phyloP scores from a whole-genome alignment of 2,113 vertebrate species.

The Vulpes lagopus region DNA sequence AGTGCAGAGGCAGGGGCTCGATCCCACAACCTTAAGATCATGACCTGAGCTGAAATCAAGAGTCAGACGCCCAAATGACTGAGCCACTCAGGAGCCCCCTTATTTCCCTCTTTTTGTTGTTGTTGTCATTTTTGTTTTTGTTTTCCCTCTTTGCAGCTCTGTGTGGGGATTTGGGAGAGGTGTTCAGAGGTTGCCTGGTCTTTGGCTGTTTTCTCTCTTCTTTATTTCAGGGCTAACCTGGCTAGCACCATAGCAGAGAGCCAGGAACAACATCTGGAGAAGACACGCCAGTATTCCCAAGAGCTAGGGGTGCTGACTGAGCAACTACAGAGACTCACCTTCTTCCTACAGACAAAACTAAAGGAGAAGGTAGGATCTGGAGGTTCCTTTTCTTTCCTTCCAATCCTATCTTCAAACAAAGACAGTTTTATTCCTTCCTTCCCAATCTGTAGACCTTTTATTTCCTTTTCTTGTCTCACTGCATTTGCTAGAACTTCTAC shows the following conservation, averaged over 20 bases:
- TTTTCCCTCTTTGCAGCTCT: neutral
- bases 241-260: slow-evolving; percentile 46
- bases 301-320: slow-evolving; percentile 68
- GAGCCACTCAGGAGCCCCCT: neutral
- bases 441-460: neutral
- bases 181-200: neutral
- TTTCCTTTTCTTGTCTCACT: neutral
- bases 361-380: slow-evolving; percentile 71
- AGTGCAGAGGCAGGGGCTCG: neutral
- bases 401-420: neutral
- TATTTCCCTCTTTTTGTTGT: neutral
- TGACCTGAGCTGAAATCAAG: neutral
- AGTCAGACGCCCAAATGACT: neutral
- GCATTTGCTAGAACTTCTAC: neutral
- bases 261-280: slow-evolving; percentile 66
- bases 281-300: slow-evolving; percentile 54
- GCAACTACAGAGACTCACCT: slow-evolving; percentile 60
- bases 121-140: neutral
- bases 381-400: slow-evolving; percentile 16
- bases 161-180: neutral
- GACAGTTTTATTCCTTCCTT: neutral
- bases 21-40: neutral
- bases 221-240: slow-evolving; percentile 67
- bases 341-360: slow-evolving; percentile 65
- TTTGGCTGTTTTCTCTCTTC: neutral